phyloP scores from a whole-genome alignment of 2,888 invertebrate species.

The Drosophila merina region DNA sequence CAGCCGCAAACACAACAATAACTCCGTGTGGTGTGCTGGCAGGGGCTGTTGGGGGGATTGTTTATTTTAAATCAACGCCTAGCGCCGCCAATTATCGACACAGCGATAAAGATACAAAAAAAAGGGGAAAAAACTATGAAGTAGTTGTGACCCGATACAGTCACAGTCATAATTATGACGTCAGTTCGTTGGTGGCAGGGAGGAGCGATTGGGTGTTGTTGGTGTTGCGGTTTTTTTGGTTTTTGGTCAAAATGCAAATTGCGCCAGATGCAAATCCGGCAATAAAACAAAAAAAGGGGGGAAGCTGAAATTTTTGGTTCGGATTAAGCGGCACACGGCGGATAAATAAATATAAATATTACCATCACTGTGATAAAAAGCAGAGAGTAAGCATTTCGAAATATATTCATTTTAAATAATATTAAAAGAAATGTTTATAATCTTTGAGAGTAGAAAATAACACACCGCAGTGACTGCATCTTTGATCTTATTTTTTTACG shows the following conservation, averaged over 20 bases:
- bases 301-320: slow-evolving; percentile 11
- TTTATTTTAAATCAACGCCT: slow-evolving; percentile 65
- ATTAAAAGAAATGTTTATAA: not conserved
- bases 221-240: slow-evolving; percentile 45
- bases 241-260: slow-evolving; percentile 36
- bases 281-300: slow-evolving; percentile 6
- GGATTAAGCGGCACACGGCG: slow-evolving; percentile 46
- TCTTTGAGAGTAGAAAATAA: not conserved
- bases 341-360: slow-evolving; percentile 6
- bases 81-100: slow-evolving; percentile 71
- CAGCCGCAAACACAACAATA: slow-evolving; percentile 62
- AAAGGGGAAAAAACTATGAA: slow-evolving; percentile 35
- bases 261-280: slow-evolving; percentile 60
- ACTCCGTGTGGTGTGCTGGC: slow-evolving; percentile 9
- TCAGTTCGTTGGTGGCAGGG: slow-evolving; percentile 44
- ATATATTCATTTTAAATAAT: not conserved
- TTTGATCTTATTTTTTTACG: slow-evolving; percentile 3
- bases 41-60: slow-evolving; percentile 44
- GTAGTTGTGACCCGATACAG: slow-evolving; percentile 36
- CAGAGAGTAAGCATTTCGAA: not conserved
- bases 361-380: not conserved
- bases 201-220: slow-evolving; percentile 5
- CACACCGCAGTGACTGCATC: not conserved
- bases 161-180: slow-evolving; percentile 61
- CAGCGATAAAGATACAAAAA: slow-evolving; percentile 57